Evolutionary conservation across 2,888 invertebrate genomes (phyloP).

Genomic region (Cephus rjabovi): DNA sequence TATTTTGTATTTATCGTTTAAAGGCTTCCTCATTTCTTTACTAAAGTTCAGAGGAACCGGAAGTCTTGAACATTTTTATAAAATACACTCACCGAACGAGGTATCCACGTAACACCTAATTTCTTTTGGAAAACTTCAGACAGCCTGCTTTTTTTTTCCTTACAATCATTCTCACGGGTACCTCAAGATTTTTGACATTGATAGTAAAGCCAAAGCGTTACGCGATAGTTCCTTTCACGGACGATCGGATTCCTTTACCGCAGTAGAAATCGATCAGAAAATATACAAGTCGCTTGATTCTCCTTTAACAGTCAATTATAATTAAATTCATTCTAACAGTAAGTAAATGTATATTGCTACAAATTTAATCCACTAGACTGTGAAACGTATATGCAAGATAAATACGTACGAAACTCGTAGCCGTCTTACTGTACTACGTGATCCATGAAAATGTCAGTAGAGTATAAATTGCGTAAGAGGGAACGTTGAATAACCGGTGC

Average conservation of each 20-base stretch:
- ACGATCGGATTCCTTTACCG: background rate
- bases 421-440: slow-evolving; percentile 11
- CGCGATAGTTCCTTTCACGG: background rate
- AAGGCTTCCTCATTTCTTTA: background rate
- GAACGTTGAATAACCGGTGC: slow-evolving; percentile 50
- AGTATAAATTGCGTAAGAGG: slow-evolving; percentile 18
- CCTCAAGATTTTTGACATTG: background rate
- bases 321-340: background rate
- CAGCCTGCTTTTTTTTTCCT: background rate
- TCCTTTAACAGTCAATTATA: background rate
- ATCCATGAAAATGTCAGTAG: slow-evolving; percentile 53
- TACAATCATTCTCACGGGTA: background rate
- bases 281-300: background rate
- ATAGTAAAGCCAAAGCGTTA: background rate
- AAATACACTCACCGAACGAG: background rate
- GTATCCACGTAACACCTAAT: background rate
- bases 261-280: background rate
- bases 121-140: background rate
- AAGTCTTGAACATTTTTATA: background rate
- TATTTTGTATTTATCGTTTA: background rate
- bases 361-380: background rate
- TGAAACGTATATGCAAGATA: background rate
- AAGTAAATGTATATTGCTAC: background rate
- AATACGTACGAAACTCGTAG: background rate
- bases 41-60: background rate